Conservation (phyloP, 2,888 invertebrate species). For the Lathronympha strigana region DNA sequence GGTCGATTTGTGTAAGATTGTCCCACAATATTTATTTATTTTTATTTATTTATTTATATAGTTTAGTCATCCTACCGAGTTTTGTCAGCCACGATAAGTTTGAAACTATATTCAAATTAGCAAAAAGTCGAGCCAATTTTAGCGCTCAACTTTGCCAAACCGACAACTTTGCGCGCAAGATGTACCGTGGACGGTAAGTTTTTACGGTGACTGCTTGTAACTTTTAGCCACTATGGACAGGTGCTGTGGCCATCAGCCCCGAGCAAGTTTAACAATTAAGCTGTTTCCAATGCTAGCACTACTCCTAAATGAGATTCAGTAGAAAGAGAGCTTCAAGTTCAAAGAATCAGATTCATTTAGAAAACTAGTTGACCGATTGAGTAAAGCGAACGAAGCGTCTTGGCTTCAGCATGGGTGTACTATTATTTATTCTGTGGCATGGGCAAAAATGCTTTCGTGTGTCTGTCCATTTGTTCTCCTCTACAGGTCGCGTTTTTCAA, state of each 20-base stretch:
- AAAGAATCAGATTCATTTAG: too few relatives aligned
- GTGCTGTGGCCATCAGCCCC: neutral
- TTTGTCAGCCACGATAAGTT: neutral
- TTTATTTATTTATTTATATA: too few relatives aligned
- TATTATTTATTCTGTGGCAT: too few relatives aligned
- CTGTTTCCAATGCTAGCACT: neutral
- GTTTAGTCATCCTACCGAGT: neutral
- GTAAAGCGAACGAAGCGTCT: too few relatives aligned
- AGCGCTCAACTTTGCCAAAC: neutral
- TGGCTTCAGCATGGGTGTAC: too few relatives aligned
- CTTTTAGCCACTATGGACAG: neutral
- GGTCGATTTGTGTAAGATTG: too few relatives aligned
- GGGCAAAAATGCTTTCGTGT: too few relatives aligned
- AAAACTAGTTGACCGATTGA: too few relatives aligned
- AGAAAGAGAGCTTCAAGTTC: too few relatives aligned
- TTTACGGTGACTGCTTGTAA: neutral
- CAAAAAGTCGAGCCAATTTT: neutral
- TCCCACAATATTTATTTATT: neutral
- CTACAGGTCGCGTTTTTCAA: too few relatives aligned
- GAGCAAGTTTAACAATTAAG: neutral
- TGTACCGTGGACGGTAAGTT: neutral
- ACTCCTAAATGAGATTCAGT: too few relatives aligned
- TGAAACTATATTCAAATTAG: conserved; percentile 1
- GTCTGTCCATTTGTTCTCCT: too few relatives aligned
- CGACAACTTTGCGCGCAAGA: neutral